phyloP scores from a whole-genome alignment of 2,888 invertebrate species.

The Scrobipalpa atriplicella region DNA sequence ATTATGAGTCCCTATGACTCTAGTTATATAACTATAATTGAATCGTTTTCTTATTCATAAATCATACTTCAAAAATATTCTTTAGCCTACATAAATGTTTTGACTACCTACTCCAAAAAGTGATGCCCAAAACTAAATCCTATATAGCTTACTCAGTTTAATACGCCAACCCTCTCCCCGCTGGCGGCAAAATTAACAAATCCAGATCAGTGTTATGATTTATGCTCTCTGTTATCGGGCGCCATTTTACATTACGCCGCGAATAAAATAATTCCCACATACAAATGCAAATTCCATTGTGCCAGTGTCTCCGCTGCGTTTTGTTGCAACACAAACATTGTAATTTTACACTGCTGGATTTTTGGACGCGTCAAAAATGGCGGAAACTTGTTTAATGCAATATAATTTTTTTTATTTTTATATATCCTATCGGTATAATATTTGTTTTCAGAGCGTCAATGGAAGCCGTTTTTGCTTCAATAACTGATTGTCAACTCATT shows the following conservation, averaged over 20 bases:
- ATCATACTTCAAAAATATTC: not conserved
- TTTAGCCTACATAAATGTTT: no score
- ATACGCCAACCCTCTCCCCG: conserved; percentile 47
- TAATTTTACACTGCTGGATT: conserved; percentile 35
- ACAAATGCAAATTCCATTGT: conserved; percentile 58
- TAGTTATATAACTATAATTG: no score
- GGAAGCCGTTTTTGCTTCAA: not conserved
- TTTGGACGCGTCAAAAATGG: conserved; percentile 33
- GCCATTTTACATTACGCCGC: conserved; percentile 45
- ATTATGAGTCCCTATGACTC: no score
- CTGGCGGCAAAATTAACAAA: conserved; percentile 67
- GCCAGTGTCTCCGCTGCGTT: conserved; percentile 41
- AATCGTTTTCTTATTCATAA: no score
- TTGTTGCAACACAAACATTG: conserved; percentile 39
- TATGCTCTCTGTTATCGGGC: conserved; percentile 63
- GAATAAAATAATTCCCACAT: conserved; percentile 59
- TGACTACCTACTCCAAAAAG: no score
- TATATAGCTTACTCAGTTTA: conserved; percentile 32
- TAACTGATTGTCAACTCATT: not conserved
- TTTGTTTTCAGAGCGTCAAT: not conserved
- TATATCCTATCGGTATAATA: not conserved
- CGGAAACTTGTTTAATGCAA: not conserved
- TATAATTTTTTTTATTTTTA: not conserved
- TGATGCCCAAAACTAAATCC: conserved; percentile 18
- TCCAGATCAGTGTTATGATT: conserved; percentile 75